Percentiles rank a stretch among this genome's conserved stretches.
Conservation (phyloP, 2,113 vertebrate species). For the Rhodinocichla rosea region DNA sequence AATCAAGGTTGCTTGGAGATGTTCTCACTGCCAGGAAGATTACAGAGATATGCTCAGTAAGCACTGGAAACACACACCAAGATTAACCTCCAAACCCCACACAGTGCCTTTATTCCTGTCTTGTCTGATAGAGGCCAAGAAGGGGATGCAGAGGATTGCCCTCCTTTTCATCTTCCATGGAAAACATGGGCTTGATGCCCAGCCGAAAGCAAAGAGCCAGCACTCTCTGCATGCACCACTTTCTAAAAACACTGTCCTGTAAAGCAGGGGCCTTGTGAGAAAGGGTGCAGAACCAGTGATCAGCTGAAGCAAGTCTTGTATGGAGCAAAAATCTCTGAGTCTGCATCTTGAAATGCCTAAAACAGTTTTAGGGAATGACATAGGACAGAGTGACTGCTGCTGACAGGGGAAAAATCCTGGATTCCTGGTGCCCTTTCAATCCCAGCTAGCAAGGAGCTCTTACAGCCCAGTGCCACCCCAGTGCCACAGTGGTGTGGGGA, state of each 20-base stretch:
- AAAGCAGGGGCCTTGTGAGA: neutral
- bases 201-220: neutral
- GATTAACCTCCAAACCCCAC: neutral
- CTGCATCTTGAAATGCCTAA: neutral
- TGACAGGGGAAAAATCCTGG: neutral
- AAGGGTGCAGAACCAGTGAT: neutral
- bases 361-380: neutral
- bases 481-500: accelerated
- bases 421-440: neutral
- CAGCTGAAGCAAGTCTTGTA: neutral
- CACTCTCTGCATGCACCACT: neutral
- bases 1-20: neutral
- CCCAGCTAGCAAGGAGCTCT: neutral
- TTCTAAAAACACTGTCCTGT: neutral
- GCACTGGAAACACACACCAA: neutral
- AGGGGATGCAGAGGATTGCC: neutral
- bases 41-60: neutral
- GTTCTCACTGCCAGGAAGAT: neutral
- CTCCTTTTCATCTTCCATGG: neutral
- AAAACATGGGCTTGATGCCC: neutral
- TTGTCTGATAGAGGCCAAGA: neutral
- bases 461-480: neutral
- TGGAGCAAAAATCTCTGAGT: neutral
- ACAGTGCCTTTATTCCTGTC: neutral
- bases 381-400: neutral